phyloP scores from a whole-genome alignment of 2,888 invertebrate genomes.

The Myopa testacea region DNA sequence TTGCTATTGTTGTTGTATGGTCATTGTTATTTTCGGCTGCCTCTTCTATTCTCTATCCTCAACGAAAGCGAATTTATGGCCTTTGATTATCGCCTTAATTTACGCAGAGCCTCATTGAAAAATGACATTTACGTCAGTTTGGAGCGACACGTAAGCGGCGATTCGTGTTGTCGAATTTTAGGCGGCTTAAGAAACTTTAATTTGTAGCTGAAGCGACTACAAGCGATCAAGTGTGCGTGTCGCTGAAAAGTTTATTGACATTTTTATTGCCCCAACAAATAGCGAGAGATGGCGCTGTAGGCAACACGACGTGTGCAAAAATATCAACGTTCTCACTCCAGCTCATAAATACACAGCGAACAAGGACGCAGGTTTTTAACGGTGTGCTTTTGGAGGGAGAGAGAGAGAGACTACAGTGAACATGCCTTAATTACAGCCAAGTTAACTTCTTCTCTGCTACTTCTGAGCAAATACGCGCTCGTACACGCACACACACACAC shows the following conservation, averaged over 20 bases:
- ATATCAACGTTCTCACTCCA: not conserved
- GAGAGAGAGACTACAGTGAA: not conserved
- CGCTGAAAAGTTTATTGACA: slow-evolving; percentile 55
- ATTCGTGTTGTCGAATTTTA: slow-evolving; percentile 47
- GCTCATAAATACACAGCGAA: not conserved
- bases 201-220: not conserved
- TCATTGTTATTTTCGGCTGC: too few relatives aligned
- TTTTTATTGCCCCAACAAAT: slow-evolving; percentile 59
- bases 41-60: too few relatives aligned
- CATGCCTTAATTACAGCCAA: not conserved
- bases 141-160: slow-evolving; percentile 40
- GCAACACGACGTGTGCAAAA: not conserved
- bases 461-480: not conserved
- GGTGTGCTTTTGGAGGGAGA: slow-evolving; percentile 7
- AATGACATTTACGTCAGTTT: slow-evolving; percentile 47
- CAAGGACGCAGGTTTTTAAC: slow-evolving; percentile 25
- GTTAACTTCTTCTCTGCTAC: too few relatives aligned
- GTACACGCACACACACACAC: not conserved
- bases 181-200: slow-evolving; percentile 41
- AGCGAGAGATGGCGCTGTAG: slow-evolving; percentile 46
- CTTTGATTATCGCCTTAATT: slow-evolving; percentile 52
- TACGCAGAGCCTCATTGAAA: slow-evolving; percentile 46
- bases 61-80: slow-evolving; percentile 45
- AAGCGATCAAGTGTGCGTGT: slow-evolving; percentile 11
- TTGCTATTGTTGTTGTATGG: not conserved